Percentiles rank a stretch among this genome's conserved stretches.
phyloP scores from a whole-genome alignment of 2,113 vertebrate genomes.

The Lagopus leucura region DNA sequence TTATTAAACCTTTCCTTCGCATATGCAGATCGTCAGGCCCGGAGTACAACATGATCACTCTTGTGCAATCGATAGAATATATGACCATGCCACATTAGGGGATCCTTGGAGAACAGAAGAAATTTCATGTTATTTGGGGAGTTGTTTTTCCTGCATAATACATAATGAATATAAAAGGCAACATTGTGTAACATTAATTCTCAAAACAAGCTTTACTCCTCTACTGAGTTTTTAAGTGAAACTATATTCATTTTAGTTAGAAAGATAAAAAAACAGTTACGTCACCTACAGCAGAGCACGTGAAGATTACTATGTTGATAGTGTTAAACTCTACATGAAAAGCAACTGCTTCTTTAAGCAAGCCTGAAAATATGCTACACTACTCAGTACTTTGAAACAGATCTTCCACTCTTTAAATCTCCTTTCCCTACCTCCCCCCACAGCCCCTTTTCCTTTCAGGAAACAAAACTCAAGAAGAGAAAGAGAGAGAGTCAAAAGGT shows the following conservation, averaged over 20 bases:
- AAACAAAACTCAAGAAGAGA: slow-evolving; percentile 69
- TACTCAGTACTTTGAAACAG: slow-evolving; percentile 55
- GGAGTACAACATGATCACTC: background rate
- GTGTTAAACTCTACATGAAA: background rate
- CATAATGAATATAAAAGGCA: background rate
- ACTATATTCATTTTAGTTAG: background rate
- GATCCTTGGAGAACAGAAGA: background rate
- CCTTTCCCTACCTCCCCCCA: slow-evolving; percentile 7
- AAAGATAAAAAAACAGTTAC: background rate
- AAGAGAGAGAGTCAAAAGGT: slow-evolving; percentile 70
- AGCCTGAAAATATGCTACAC: slow-evolving; percentile 5
- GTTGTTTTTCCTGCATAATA: background rate
- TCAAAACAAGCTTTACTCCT: background rate
- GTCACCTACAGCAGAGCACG: background rate
- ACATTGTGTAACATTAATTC: background rate
- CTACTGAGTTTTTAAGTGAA: background rate
- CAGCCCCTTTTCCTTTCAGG: slow-evolving; percentile 66
- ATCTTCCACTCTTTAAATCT: slow-evolving; percentile 30
- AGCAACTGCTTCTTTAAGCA: background rate
- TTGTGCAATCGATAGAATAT: background rate
- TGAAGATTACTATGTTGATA: background rate
- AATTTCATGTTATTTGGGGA: background rate
- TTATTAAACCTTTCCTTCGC: background rate
- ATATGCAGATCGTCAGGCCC: background rate
- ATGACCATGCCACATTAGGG: background rate